Conservation (phyloP, 1,140 invertebrate genomes). For the Parapsyche elsis region DNA sequence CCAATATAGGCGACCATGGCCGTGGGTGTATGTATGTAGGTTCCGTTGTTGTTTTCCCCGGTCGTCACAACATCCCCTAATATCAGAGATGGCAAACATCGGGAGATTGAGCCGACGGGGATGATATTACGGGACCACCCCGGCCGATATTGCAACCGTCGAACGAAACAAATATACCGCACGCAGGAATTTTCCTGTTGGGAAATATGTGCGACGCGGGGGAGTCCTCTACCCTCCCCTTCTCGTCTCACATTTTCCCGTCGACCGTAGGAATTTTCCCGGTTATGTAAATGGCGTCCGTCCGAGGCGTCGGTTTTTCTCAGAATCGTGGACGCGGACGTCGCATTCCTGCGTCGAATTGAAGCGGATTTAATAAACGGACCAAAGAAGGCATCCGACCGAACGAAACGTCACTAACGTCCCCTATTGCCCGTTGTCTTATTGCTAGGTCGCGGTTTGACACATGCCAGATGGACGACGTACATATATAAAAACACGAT, state of each 20-base stretch:
- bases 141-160: conserved; percentile 20
- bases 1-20: no score
- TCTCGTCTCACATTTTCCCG: not conserved
- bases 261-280: conserved; percentile 10
- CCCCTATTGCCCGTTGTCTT: conserved; percentile 6
- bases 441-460: conserved; percentile 20
- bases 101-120: conserved; percentile 5
- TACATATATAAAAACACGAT: no score
- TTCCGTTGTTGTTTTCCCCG: not conserved
- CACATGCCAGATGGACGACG: no score
- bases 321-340: conserved; percentile 35
- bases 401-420: not conserved
- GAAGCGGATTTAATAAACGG: conserved; percentile 56
- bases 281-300: conserved; percentile 39
- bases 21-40: no score
- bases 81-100: not conserved
- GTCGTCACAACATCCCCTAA: not conserved
- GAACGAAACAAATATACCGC: conserved; percentile 5
- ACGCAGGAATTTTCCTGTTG: conserved; percentile 10
- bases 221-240: no score
- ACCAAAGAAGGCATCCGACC: conserved; percentile 45
- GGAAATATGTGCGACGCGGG: not conserved
- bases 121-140: conserved; percentile 4
- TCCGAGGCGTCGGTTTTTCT: conserved; percentile 33
- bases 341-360: conserved; percentile 55